Percentiles rank a stretch among this genome's conserved stretches.
These are phyloP conservation scores for Channa striata DNA, from an alignment of 2,797 vertebrate genomes.

Conservation along the genomic window DNA sequence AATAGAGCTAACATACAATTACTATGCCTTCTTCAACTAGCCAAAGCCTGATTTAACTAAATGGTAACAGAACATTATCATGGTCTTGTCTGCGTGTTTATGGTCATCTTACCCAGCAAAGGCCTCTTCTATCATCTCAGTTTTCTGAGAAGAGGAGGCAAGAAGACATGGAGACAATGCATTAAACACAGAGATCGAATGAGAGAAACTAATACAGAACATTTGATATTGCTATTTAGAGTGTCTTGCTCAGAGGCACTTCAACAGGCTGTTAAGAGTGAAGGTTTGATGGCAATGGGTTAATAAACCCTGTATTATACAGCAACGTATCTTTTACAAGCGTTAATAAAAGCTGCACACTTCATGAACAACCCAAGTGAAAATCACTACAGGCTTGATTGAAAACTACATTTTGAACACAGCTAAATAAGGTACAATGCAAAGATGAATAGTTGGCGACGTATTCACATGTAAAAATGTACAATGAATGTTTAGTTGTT, in stretches of 20 bases:
- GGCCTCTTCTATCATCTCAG: conserved; percentile 97
- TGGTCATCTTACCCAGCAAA: conserved; percentile 92
- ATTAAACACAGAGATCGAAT: neutral
- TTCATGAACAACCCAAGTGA: neutral
- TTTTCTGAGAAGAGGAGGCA: conserved; percentile 86
- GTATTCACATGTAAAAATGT: neutral
- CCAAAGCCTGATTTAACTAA: neutral
- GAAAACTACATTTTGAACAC: no score
- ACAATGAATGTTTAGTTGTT: neutral
- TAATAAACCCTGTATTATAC: no score
- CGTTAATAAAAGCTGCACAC: neutral
- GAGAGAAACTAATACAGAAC: neutral
- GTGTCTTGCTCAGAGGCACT: neutral
- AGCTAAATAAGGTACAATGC: neutral
- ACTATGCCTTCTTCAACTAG: neutral
- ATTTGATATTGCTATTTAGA: neutral
- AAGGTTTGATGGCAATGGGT: no score
- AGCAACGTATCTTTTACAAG: neutral
- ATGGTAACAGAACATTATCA: neutral
- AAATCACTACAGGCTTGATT: neutral
- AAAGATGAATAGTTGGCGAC: neutral
- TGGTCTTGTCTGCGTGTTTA: neutral
- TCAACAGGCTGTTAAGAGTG: neutral
- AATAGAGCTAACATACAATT: neutral
- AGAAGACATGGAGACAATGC: neutral